phyloP scores from a whole-genome alignment of 2,113 vertebrate genomes.

The Platichthys flesus region DNA sequence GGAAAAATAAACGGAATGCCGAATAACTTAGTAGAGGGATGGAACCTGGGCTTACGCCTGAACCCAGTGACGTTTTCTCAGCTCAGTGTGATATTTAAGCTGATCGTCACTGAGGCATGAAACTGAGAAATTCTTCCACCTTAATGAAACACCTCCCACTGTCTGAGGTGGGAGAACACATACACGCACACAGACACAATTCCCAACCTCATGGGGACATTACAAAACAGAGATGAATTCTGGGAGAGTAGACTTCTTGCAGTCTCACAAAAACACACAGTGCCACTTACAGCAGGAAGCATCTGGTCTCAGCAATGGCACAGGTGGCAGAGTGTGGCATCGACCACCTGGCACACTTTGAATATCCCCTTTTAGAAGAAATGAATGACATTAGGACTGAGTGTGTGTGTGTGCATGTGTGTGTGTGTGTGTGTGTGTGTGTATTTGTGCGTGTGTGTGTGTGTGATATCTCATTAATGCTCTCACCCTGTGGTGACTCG shows the following conservation, averaged over 20 bases:
- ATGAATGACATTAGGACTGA: conserved; percentile 30
- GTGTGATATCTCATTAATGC: conserved; percentile 37
- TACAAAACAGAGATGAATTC: conserved; percentile 15
- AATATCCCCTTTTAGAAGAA: conserved; percentile 54
- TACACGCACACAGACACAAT: not conserved
- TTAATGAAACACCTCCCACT: conserved; percentile 66
- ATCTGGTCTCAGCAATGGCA: conserved; percentile 52
- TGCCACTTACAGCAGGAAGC: conserved; percentile 29
- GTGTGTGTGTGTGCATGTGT: conserved; percentile 12
- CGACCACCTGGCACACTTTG: conserved; percentile 57
- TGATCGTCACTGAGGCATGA: not conserved
- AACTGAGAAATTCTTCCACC: conserved; percentile 7
- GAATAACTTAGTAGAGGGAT: too few relatives aligned
- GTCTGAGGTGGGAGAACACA: not conserved
- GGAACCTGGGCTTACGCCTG: too few relatives aligned
- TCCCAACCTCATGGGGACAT: conserved; percentile 4
- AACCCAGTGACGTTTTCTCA: not conserved
- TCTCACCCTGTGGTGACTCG: conserved; percentile 38
- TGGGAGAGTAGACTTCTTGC: too few relatives aligned
- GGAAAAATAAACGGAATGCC: too few relatives aligned
- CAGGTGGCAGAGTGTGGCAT: conserved; percentile 68
- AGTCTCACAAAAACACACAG: conserved; percentile 4
- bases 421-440: conserved; percentile 4
- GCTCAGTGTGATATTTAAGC: conserved; percentile 1
- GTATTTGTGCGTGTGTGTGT: conserved; percentile 2